These are phyloP conservation scores for Jacana jacana DNA, from an alignment of 2,113 vertebrate species.

Conservation along the genomic window DNA sequence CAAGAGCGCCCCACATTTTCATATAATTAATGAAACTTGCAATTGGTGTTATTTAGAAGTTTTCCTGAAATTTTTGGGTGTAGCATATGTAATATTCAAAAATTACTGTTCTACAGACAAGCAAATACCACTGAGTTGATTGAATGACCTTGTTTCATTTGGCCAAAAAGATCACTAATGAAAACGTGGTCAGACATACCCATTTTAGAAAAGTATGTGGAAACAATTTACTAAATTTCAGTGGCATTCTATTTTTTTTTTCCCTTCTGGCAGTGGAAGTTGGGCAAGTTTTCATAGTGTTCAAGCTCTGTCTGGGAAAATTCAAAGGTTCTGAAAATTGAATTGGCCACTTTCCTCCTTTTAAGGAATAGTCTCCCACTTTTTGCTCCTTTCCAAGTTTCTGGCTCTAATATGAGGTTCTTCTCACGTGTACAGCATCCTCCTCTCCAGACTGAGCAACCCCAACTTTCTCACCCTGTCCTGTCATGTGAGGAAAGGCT, in stretches of 20 bases:
- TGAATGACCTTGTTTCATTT: conserved; percentile 6
- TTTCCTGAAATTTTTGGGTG: background rate
- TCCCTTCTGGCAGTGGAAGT: background rate
- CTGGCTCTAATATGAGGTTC: background rate
- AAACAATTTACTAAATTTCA: conserved; percentile 33
- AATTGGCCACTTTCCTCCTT: background rate
- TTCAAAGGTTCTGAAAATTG: background rate
- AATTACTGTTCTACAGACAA: background rate
- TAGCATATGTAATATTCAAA: background rate
- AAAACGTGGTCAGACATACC: background rate
- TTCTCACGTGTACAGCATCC: background rate
- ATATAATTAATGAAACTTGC: background rate
- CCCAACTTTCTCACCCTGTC: no score
- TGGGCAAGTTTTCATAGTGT: background rate
- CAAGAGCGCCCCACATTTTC: background rate
- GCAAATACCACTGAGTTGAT: background rate
- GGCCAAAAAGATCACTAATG: background rate
- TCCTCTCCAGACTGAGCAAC: no score
- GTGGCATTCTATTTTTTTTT: background rate
- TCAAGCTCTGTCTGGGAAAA: conserved; percentile 7
- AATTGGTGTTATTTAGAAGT: background rate
- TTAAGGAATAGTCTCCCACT: background rate
- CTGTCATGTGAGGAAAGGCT: no score
- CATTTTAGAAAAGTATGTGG: conserved; percentile 15
- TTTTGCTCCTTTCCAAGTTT: background rate